Conservation (phyloP, 2,888 invertebrate genomes). For the Acronicta alni region DNA sequence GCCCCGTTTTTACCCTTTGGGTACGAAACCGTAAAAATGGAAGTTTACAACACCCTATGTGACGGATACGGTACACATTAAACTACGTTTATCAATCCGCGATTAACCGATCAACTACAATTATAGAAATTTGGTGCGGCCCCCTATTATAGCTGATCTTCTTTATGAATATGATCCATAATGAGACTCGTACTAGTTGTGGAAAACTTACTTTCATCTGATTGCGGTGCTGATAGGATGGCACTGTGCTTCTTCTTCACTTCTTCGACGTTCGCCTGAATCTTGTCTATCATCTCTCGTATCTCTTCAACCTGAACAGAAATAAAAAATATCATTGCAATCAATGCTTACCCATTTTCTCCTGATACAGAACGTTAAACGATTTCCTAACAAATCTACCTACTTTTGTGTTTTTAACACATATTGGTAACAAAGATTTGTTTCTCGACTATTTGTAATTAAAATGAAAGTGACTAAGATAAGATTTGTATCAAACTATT, state of each 20-base stretch:
- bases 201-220: constrained; percentile 97
- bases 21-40: background rate
- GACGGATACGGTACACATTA: constrained; percentile 10
- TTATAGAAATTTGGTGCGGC: constrained; percentile 6
- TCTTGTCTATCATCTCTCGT: constrained; percentile 99
- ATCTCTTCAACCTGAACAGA: constrained; percentile 98
- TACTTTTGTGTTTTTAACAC: background rate
- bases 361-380: no score
- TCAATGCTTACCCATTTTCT: no score
- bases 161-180: background rate
- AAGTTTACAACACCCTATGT: background rate
- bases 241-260: constrained; percentile 99
- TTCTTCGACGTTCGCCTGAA: constrained; percentile 99
- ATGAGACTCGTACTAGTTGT: background rate
- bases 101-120: constrained; percentile 7
- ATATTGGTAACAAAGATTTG: constrained; percentile 20
- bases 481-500: constrained; percentile 28
- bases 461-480: constrained; percentile 25
- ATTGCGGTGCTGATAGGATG: constrained; percentile 99
- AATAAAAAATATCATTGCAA: constrained; percentile 8
- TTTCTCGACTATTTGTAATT: constrained; percentile 43
- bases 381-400: no score
- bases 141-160: background rate
- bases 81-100: background rate
- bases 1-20: no score